phyloP scores from a whole-genome alignment of 2,797 vertebrate species.

The Cyclopterus lumpus region DNA sequence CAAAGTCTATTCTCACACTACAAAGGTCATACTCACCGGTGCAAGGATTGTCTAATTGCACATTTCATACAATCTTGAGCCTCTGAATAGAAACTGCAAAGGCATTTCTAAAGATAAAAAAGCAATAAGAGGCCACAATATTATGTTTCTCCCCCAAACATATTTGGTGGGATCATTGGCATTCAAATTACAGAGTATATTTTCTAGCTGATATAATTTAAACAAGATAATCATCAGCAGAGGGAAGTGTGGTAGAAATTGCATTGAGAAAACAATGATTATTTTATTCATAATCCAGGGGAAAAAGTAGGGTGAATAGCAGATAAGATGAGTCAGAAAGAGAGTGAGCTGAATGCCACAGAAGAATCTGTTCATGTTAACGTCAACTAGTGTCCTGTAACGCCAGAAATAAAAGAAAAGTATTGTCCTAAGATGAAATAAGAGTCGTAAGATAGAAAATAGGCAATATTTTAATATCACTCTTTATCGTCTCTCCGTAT shows the following conservation, averaged over 20 bases:
- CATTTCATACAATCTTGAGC: conserved; percentile 72
- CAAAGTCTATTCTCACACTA: conserved; percentile 64
- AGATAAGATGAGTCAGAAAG: conserved; percentile 66
- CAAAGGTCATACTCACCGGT: conserved; percentile 79
- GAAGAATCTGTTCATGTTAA: conserved; percentile 37
- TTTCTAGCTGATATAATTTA: conserved; percentile 86
- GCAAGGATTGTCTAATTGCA: conserved; percentile 73
- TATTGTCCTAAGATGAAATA: conserved; percentile 37
- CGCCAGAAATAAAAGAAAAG: conserved; percentile 49
- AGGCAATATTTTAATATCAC: conserved; percentile 40
- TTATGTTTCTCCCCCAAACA: conserved; percentile 67
- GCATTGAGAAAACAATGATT: conserved; percentile 82
- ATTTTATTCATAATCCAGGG: conserved; percentile 81
- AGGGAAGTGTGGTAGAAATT: conserved; percentile 81
- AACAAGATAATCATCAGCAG: conserved; percentile 84
- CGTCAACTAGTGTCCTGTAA: conserved; percentile 24
- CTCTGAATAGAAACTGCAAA: conserved; percentile 72
- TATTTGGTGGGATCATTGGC: conserved; percentile 77
- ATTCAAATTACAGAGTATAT: conserved; percentile 83
- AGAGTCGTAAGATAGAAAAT: conserved; percentile 18
- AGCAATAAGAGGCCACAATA: conserved; percentile 72
- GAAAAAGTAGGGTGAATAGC: conserved; percentile 64
- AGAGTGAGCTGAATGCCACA: conserved; percentile 40
- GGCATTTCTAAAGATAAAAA: conserved; percentile 78
- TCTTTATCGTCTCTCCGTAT: conserved; percentile 27